Evolutionary conservation across 1,140 invertebrate species (phyloP).

Genomic region (Amphibalanus amphitrite): DNA sequence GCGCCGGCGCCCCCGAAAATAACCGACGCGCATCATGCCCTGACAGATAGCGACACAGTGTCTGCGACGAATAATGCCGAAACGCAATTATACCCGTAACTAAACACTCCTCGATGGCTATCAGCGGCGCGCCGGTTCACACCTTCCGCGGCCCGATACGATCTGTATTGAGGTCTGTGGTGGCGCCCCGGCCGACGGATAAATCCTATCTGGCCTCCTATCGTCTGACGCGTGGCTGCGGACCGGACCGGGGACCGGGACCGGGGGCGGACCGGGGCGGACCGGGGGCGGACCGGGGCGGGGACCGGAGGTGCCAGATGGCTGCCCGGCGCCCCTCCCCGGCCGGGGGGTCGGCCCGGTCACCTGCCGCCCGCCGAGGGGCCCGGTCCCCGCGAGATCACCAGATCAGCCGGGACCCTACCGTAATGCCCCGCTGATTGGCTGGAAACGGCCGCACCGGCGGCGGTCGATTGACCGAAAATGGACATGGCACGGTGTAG

Average conservation of each 20-base stretch:
- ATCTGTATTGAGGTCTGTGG: neutral
- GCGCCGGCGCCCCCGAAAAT: neutral
- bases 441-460: too few relatives aligned
- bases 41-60: neutral
- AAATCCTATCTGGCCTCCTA: neutral
- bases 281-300: slow-evolving; percentile 25
- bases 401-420: neutral
- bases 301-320: slow-evolving; percentile 32
- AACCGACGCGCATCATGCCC: neutral
- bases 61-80: neutral
- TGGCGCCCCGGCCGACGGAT: neutral
- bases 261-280: too few relatives aligned
- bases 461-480: too few relatives aligned
- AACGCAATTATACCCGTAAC: neutral
- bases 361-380: neutral
- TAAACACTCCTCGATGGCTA: neutral
- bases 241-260: too few relatives aligned
- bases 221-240: slow-evolving; percentile 10
- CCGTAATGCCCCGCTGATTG: too few relatives aligned
- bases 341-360: slow-evolving; percentile 26
- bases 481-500: too few relatives aligned
- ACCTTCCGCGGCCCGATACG: neutral
- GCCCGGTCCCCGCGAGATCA: too few relatives aligned
- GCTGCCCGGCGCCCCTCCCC: slow-evolving; percentile 33
- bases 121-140: neutral